Conservation (phyloP, 1,140 invertebrate species). For the Macrostomum lignano region DNA sequence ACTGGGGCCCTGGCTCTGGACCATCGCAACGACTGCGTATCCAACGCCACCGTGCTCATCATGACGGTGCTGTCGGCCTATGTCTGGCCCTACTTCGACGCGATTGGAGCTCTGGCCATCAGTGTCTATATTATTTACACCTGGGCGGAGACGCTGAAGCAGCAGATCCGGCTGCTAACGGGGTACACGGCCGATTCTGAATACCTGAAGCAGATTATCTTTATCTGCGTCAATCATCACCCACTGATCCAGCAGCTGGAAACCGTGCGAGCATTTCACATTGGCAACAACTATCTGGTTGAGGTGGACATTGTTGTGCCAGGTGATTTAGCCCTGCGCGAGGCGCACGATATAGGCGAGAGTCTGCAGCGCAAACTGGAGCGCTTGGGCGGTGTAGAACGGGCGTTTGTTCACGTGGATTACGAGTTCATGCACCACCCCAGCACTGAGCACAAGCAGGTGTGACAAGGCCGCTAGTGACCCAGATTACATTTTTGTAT, state of each 20-base stretch:
- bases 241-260: constrained; percentile 23
- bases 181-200: constrained; percentile 19
- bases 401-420: constrained; percentile 30
- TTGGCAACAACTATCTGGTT: constrained; percentile 24
- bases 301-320: constrained; percentile 25
- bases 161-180: constrained; percentile 18
- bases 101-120: too few relatives aligned
- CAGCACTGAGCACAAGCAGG: constrained; percentile 15
- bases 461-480: too few relatives aligned
- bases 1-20: too few relatives aligned
- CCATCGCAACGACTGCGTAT: too few relatives aligned
- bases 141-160: too few relatives aligned
- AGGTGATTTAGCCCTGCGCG: constrained; percentile 20
- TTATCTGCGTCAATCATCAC: constrained; percentile 24
- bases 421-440: constrained; percentile 25
- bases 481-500: too few relatives aligned
- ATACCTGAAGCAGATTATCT: constrained; percentile 21
- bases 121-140: too few relatives aligned
- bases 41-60: too few relatives aligned
- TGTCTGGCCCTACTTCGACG: too few relatives aligned
- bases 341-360: constrained; percentile 28
- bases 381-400: constrained; percentile 24
- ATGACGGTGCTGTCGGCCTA: too few relatives aligned
- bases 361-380: constrained; percentile 27
- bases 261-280: constrained; percentile 30